Conservation (phyloP, 2,113 vertebrate genomes). For the Seriola dumerili region DNA sequence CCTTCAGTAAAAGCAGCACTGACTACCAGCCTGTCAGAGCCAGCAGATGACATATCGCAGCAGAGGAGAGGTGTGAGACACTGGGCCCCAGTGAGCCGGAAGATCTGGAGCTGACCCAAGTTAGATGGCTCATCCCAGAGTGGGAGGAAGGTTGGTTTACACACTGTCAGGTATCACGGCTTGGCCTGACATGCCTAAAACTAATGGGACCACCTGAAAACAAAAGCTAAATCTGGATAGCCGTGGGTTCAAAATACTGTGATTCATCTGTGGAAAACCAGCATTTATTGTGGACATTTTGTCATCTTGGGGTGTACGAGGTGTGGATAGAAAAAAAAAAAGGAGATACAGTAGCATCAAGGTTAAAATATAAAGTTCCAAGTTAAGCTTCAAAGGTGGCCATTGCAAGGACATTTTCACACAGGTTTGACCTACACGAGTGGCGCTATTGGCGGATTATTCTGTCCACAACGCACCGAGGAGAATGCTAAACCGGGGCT, state of each 20-base stretch:
- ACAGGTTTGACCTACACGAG: conserved; percentile 8
- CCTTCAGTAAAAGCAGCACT: conserved; percentile 31
- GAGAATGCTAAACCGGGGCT: conserved; percentile 43
- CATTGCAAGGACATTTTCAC: conserved; percentile 15
- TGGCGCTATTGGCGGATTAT: conserved; percentile 25
- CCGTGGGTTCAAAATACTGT: background rate
- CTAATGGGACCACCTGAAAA: conserved; percentile 35
- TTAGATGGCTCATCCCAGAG: conserved; percentile 43
- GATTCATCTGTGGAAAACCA: background rate
- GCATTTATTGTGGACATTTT: conserved; percentile 12
- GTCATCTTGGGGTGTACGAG: background rate
- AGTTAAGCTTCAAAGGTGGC: background rate
- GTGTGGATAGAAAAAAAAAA: background rate
- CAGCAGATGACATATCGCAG: conserved; percentile 59
- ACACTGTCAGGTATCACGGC: conserved; percentile 33
- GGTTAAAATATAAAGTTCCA: background rate
- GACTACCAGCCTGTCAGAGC: conserved; percentile 46
- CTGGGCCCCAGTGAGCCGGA: conserved; percentile 35
- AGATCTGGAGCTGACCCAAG: conserved; percentile 49
- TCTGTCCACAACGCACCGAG: conserved; percentile 1
- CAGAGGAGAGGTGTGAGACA: conserved; percentile 55
- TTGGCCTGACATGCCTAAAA: conserved; percentile 24
- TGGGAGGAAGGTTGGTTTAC: conserved; percentile 41
- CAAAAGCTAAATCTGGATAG: background rate
- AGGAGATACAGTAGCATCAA: background rate